phyloP scores from a whole-genome alignment of 1,140 invertebrate genomes.

The Drosophila yakuba region DNA sequence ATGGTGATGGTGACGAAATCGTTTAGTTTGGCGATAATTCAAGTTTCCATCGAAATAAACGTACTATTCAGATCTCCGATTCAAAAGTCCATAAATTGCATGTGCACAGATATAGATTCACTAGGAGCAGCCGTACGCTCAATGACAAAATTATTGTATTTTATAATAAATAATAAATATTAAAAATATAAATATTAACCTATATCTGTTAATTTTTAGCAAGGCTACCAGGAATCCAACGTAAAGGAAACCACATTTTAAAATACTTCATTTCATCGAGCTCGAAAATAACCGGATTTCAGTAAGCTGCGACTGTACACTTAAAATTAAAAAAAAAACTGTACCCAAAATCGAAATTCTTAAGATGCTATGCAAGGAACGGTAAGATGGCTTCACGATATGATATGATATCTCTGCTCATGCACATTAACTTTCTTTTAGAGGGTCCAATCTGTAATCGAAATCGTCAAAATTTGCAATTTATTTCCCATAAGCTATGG shows the following conservation, averaged over 20 bases:
- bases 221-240: too few species aligned
- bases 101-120: too few species aligned
- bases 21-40: background rate
- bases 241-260: too few species aligned
- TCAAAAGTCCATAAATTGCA: background rate
- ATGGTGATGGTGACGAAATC: too few species aligned
- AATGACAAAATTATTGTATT: too few species aligned
- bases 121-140: too few species aligned
- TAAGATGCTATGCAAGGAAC: background rate
- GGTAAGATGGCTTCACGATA: background rate
- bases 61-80: background rate
- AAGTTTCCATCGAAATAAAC: background rate
- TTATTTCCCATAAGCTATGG: background rate
- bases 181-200: too few species aligned
- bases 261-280: too few species aligned
- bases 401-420: too few species aligned
- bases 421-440: background rate
- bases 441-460: background rate
- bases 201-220: too few species aligned
- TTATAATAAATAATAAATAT: too few species aligned
- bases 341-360: background rate
- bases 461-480: background rate
- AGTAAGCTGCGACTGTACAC: constrained; percentile 3
- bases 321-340: background rate
- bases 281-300: background rate